Evolutionary conservation across 2,797 vertebrate species (phyloP), one percentile per base, ranked within the genome.

Genomic region (Falco biarmicus): DNA sequence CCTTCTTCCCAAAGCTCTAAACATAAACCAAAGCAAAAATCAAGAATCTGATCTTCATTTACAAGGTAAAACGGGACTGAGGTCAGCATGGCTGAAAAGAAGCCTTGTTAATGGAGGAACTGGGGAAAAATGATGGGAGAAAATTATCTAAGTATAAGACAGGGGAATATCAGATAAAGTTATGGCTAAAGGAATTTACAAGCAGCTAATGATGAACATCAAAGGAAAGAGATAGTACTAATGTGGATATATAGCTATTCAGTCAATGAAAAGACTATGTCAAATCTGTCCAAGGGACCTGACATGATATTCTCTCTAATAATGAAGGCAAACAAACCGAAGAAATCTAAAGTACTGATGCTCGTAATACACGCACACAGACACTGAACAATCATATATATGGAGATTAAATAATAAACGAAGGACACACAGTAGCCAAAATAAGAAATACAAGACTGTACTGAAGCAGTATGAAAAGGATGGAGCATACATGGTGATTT

Each of bases 351-450:
- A 94, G 25, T 57, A 71, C 25, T 48, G 59, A 73, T 18, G 19
- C 9, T 92, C 7, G 6, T 25, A 61, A 71, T 26, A 63, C 31
- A 41, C 3, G 4, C 39, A 78, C 57, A 61, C 28, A 56, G 64
- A 74, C 39, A 65, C 2, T 54, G 51, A 11, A 64, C 41, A 78
- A 29, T 54, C 29, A 32, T 43, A 47, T 13, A 57, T 13, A 41
- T 15, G 19, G 43, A 82, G 93, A 93, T 66, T 84, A 90, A 96
- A 92, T 51, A 91, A 84, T 31, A 89, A 54, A 18, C 13, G 34
- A 86, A 95, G 66, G 86, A 61, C 63, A 68, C 7, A n/a, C 13
- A 61, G 75, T 37, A 84, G 51, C 13, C 18, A 7, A 34, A 78
- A n/a, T 43, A 75, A 81, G 19, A 59, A 87, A 61, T 9, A 57